Evolutionary conservation across 2,888 invertebrate species (phyloP).

Genomic region (Nomada fabriciana): DNA sequence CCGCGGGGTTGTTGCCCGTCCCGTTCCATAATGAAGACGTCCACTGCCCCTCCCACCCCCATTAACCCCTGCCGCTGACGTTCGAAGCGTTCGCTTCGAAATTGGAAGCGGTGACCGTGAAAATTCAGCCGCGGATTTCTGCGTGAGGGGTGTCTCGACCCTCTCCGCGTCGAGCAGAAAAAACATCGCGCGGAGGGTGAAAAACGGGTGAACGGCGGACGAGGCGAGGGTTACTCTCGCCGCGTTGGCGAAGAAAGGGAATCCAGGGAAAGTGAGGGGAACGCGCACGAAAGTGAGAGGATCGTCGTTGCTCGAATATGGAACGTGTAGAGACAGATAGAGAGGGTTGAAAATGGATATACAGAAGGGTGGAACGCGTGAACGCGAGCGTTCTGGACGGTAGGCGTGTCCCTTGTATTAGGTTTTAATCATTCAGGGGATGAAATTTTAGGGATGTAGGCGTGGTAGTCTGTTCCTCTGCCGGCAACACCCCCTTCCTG

Average conservation of each 20-base stretch:
- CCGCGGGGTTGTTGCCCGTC: conserved; percentile 23
- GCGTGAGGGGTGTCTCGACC: conserved; percentile 55
- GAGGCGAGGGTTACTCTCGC: not conserved
- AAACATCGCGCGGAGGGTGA: conserved; percentile 14
- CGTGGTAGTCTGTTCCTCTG: conserved; percentile 83
- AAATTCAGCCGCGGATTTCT: conserved; percentile 74
- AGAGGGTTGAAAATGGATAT: conserved; percentile 29
- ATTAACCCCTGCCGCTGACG: not conserved
- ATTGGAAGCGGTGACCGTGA: conserved; percentile 81
- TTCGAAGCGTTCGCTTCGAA: conserved; percentile 60
- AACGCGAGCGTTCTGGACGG: conserved; percentile 54
- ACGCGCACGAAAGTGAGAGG: conserved; percentile 30
- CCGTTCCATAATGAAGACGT: conserved; percentile 48
- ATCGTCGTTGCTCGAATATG: conserved; percentile 41
- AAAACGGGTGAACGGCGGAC: conserved; percentile 20
- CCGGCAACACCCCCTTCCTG: conserved; percentile 83
- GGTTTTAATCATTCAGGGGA: conserved; percentile 84
- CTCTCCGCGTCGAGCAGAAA: conserved; percentile 16
- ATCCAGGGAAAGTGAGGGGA: conserved; percentile 26
- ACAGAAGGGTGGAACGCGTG: conserved; percentile 36
- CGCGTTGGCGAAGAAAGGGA: conserved; percentile 3
- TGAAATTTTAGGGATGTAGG: conserved; percentile 83
- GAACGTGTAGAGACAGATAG: not conserved
- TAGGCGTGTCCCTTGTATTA: conserved; percentile 84
- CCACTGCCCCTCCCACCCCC: conserved; percentile 1